These are phyloP conservation scores for Mythimna impura DNA, from an alignment of 2,888 invertebrate species.

Conservation along the genomic window DNA sequence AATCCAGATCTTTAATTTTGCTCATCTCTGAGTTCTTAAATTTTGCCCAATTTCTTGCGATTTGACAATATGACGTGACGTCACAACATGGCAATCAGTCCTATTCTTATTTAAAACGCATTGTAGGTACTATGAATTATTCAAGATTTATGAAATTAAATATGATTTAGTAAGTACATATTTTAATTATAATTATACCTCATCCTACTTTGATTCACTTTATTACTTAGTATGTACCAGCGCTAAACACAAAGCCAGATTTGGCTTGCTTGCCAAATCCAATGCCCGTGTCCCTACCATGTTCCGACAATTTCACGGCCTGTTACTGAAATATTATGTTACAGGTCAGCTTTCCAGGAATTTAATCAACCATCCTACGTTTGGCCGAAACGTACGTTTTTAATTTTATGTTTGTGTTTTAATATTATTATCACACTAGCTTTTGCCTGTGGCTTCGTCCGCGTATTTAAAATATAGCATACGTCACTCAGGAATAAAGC, in stretches of 20 bases:
- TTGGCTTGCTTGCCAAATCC: neutral
- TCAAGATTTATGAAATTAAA: neutral
- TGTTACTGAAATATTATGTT: conserved; percentile 47
- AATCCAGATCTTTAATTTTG: too few relatives aligned
- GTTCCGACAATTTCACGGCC: conserved; percentile 49
- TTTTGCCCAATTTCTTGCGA: too few relatives aligned
- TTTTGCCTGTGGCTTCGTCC: too few relatives aligned
- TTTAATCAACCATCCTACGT: conserved; percentile 5
- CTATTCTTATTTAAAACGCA: too few relatives aligned
- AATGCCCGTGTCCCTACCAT: conserved; percentile 25
- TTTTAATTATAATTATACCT: too few relatives aligned
- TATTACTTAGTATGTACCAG: neutral
- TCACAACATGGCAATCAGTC: too few relatives aligned
- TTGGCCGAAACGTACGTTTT: neutral
- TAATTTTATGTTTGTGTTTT: neutral
- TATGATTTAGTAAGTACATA: too few relatives aligned
- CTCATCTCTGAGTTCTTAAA: too few relatives aligned
- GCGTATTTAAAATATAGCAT: too few relatives aligned
- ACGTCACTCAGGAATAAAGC: too few relatives aligned
- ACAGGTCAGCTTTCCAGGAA: conserved; percentile 39
- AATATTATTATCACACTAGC: neutral
- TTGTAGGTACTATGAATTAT: neutral
- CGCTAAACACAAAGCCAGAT: neutral
- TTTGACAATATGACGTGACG: too few relatives aligned
- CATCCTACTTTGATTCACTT: neutral